Base-by-base conservation (phyloP, 2,888 invertebrate species). In the Eustalomyia histrio region DNA sequence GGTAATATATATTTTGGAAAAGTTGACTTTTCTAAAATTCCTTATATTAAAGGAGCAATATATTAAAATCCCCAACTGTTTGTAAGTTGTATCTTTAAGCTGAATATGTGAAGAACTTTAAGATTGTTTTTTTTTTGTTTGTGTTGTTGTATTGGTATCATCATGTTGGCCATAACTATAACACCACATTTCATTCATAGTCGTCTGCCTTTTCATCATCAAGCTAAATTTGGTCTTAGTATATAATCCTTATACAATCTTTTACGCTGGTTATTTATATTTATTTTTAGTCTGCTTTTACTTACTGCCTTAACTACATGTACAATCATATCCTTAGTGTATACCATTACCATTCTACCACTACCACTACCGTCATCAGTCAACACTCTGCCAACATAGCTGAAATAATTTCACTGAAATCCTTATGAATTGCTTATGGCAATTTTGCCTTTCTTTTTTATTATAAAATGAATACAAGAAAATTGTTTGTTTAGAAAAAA, bases 391-490 rank as follows among this genome's bases (percentile, higher is more conserved):
- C 76, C 68, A 76, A 67, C 43, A 63, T 73, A 68, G 68, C 52
- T 53, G 47, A 72, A 73, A 76, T 52, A 64, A 72, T 58, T 69
- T 73, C 10, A 53, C 73, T 58, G 58, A 80, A 78, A 75, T 75
- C 75, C 68, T 68, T 72, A 64, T 80, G 72, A 78, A 80, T 78
- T 83, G 78, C 83, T 78, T 68, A 33, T 67, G 68, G 83, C 76
- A 73, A 76, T 52, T 67, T 64, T 21, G 39, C 63, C 69, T 21
- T 5, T 69, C 55, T 50, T 47, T 21, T 53, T 65, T 53, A 63
- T 24, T 24, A 16, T 12, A 43, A 29, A 24, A 12, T 50, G 33
- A 50, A 39, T 16, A 57, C n/a, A 61, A 14, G 18, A 33, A 75
- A 75, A 55, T 61, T 6, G 1, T 55, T 35, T 55, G 55, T 17